phyloP scores from a whole-genome alignment of 2,888 invertebrate genomes.

The Chirona hameri region DNA sequence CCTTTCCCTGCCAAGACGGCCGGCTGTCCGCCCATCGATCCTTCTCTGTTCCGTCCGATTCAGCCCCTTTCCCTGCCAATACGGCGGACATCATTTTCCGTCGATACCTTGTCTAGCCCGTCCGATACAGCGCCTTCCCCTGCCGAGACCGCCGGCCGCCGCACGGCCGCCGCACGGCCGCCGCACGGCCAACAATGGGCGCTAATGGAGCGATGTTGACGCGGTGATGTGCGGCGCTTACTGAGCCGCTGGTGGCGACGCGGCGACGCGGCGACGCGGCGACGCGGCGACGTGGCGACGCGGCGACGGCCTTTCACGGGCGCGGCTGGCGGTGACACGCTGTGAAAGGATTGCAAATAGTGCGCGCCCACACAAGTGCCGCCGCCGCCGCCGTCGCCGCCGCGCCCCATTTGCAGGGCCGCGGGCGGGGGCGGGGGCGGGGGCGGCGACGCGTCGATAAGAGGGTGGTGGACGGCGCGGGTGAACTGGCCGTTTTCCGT shows the following conservation, averaged over 20 bases:
- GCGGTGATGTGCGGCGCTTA: neutral
- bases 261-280: neutral
- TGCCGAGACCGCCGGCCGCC: neutral
- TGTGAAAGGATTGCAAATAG: constrained; percentile 6
- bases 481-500: too few relatives aligned
- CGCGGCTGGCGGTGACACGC: neutral
- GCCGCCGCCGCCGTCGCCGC: neutral
- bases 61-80: too few relatives aligned
- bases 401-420: too few relatives aligned
- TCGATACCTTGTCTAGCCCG: too few relatives aligned
- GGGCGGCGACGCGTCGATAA: too few relatives aligned
- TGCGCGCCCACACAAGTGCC: neutral
- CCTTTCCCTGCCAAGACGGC: too few relatives aligned
- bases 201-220: constrained; percentile 8
- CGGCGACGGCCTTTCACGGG: neutral
- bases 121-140: neutral
- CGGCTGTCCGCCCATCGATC: too few relatives aligned
- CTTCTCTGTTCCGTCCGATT: too few relatives aligned
- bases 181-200: neutral
- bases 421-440: too few relatives aligned
- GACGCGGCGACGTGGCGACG: neutral
- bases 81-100: too few relatives aligned
- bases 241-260: neutral
- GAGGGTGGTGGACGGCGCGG: too few relatives aligned
- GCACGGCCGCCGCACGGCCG: neutral